These are phyloP conservation scores for Cyanoramphus novaezelandiae DNA, from an alignment of 2,113 vertebrate species.

Conservation along the genomic window DNA sequence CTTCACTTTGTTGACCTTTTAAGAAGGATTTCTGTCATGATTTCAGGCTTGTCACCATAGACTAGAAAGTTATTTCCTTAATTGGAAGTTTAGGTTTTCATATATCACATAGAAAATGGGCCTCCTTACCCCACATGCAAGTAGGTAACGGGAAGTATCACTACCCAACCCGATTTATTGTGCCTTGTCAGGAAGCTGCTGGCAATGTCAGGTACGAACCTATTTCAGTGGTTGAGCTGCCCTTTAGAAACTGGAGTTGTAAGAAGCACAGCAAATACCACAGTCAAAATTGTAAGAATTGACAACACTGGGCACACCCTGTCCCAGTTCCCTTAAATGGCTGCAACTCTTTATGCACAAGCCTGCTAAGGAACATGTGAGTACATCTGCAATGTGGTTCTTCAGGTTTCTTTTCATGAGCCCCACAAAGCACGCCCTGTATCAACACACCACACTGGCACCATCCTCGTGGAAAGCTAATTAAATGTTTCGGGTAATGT, in stretches of 20 bases:
- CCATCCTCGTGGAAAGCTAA: neutral
- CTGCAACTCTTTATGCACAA: neutral
- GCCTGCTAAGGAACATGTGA: neutral
- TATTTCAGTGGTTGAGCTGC: neutral
- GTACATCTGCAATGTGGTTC: neutral
- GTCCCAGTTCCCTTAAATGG: neutral
- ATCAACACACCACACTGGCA: neutral
- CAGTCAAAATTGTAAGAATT: neutral
- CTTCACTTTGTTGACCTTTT: neutral
- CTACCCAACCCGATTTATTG: neutral
- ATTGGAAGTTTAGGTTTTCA: neutral
- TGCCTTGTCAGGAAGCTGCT: neutral
- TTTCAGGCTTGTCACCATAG: neutral
- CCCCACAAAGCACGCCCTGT: neutral
- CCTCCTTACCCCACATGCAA: rapidly evolving
- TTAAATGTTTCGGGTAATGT: neutral
- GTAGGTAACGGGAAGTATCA: neutral
- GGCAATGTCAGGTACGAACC: neutral
- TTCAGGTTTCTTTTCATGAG: neutral
- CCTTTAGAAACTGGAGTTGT: neutral
- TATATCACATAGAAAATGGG: neutral
- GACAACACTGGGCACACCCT: neutral
- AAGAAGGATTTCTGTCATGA: neutral
- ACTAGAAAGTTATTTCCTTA: neutral
- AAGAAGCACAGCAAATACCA: neutral